Evolutionary conservation across 2,113 vertebrate species (phyloP).

Genomic region (Phrynosoma platyrhinos): DNA sequence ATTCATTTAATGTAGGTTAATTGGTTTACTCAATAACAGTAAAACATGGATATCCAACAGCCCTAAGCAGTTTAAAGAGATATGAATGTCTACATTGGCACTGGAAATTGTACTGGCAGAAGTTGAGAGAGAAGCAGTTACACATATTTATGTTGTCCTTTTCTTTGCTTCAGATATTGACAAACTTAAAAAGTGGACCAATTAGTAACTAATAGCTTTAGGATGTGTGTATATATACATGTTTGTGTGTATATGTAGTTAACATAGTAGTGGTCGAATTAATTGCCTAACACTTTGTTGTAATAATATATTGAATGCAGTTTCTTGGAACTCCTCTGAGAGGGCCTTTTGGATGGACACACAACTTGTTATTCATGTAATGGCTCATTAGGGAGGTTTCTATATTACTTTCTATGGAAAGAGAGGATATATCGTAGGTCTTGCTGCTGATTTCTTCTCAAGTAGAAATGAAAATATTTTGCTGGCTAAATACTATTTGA

Average conservation of each 20-base stretch:
- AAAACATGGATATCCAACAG: conserved; percentile 38
- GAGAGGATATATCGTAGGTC: not conserved
- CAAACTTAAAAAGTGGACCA: conserved; percentile 19
- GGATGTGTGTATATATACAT: not conserved
- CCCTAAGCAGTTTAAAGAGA: conserved; percentile 9
- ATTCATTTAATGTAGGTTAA: conserved; percentile 32
- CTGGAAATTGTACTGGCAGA: conserved; percentile 41
- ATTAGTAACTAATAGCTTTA: not conserved
- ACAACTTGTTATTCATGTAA: not conserved
- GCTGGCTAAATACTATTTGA: not conserved
- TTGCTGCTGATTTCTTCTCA: not conserved
- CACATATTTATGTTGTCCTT: conserved; percentile 4
- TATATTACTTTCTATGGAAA: not conserved
- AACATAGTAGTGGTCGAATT: not conserved
- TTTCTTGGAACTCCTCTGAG: not conserved
- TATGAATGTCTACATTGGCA: not conserved
- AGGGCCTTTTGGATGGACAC: not conserved
- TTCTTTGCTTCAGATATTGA: conserved; percentile 7
- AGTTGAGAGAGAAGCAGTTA: conserved; percentile 25
- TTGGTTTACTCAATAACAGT: conserved; percentile 14
- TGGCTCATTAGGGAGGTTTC: not conserved
- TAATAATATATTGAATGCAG: not conserved
- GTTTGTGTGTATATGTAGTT: not conserved
- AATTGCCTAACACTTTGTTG: not conserved
- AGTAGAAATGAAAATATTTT: not conserved